These are phyloP conservation scores for Amiota minor DNA, from an alignment of 2,888 invertebrate species.

Conservation along the genomic window DNA sequence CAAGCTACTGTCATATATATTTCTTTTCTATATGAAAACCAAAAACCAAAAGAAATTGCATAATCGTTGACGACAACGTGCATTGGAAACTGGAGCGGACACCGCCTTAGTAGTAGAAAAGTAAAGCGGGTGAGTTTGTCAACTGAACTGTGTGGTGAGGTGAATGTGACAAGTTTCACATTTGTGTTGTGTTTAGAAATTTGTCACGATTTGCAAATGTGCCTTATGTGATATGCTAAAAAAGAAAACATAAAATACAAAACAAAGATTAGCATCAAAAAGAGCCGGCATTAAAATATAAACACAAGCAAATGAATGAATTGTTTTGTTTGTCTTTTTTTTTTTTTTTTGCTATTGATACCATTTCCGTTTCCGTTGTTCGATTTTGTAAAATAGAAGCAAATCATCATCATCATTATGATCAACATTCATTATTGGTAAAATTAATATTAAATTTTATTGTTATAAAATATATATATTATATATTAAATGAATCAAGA, in stretches of 20 bases:
- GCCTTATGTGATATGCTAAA: constrained; percentile 2
- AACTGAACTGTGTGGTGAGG: too few species aligned
- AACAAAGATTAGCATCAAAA: constrained; percentile 6
- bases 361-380: constrained; percentile 25
- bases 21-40: too few species aligned
- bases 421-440: background rate
- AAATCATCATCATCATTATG: background rate
- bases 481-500: background rate
- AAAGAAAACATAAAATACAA: background rate
- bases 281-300: background rate
- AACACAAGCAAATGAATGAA: background rate
- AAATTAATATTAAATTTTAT: background rate
- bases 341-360: constrained; percentile 1
- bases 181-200: constrained; percentile 39
- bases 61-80: constrained; percentile 44
- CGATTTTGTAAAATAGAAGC: background rate
- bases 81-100: constrained; percentile 58
- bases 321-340: background rate
- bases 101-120: constrained; percentile 12
- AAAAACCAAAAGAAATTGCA: constrained; percentile 31
- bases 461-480: background rate
- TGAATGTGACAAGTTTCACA: constrained; percentile 43
- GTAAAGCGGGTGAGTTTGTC: too few species aligned
- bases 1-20: background rate
- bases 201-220: constrained; percentile 53